A percentile compares a stretch with the other conserved stretches of the same genome.
Evolutionary conservation across 2,888 invertebrate species (phyloP).

Genomic region (Pterobdella sp.): DNA sequence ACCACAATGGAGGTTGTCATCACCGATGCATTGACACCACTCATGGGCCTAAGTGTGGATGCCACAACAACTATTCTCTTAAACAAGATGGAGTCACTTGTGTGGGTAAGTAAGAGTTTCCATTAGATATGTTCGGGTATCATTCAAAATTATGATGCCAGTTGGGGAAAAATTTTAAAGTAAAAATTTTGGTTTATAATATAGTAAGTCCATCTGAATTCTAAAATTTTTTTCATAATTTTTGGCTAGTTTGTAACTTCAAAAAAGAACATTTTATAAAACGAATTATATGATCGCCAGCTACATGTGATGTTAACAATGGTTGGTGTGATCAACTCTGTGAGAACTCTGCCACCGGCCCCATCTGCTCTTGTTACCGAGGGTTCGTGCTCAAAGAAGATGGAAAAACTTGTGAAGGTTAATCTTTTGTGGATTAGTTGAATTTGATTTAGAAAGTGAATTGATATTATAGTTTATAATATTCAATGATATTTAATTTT

Average conservation of each 20-base stretch:
- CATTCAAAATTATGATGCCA: too few species aligned
- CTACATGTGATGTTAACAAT: conserved; percentile 49
- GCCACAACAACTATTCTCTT: conserved; percentile 33
- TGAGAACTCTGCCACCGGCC: conserved; percentile 44
- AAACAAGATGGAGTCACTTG: conserved; percentile 30
- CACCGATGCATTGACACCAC: conserved; percentile 32
- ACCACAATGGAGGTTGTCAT: conserved; percentile 36
- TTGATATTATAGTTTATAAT: background rate
- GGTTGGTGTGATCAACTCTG: conserved; percentile 50
- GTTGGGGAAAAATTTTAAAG: too few species aligned
- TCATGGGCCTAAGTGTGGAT: conserved; percentile 33
- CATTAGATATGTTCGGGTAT: too few species aligned
- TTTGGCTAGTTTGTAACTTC: background rate
- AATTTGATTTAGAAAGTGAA: background rate
- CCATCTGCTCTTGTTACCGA: conserved; percentile 47
- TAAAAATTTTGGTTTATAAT: too few species aligned
- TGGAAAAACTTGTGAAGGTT: conserved; percentile 49
- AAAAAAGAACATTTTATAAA: too few species aligned
- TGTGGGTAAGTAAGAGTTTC: conserved; percentile 30
- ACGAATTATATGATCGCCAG: conserved; percentile 38
- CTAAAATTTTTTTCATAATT: background rate
- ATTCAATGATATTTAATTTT: background rate
- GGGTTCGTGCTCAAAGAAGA: conserved; percentile 49
- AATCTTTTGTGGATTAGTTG: conserved; percentile 4
- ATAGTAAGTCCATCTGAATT: background rate